Conservation (phyloP, 2,888 invertebrate species). For the Cantharis rufa region DNA sequence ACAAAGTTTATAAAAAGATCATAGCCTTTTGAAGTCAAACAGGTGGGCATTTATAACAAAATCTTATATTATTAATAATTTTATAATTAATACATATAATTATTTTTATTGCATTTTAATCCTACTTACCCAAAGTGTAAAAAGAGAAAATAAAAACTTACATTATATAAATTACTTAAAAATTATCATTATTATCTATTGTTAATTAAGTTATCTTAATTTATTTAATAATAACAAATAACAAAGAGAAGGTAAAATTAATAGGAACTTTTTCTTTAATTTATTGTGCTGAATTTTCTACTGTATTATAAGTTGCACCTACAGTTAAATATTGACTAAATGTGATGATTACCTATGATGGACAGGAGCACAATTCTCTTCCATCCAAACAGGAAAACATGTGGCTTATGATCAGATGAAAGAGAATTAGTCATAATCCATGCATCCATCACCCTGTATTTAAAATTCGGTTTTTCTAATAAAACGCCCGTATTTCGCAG, state of each 20-base stretch:
- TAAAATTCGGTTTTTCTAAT: neutral
- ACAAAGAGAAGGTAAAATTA: constrained; percentile 8
- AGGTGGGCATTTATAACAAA: constrained; percentile 20
- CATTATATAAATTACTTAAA: neutral
- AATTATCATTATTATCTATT: neutral
- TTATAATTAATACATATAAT: constrained; percentile 17
- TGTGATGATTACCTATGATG: neutral
- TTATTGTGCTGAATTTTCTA: neutral
- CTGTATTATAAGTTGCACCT: neutral
- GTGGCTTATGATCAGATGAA: neutral
- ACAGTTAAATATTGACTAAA: neutral
- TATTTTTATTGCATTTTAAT: neutral
- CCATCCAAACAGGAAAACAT: neutral
- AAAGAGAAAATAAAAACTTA: neutral
- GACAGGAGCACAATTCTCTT: neutral
- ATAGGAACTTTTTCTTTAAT: constrained; percentile 21
- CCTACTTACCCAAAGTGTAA: neutral
- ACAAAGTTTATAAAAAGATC: neutral
- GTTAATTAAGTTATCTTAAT: neutral
- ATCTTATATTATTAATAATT: constrained; percentile 16
- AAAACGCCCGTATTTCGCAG: neutral
- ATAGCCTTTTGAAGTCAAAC: constrained; percentile 15
- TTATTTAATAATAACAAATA: neutral
- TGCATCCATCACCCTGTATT: neutral
- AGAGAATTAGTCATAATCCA: neutral